Evolutionary conservation across 2,113 vertebrate genomes (phyloP).

Genomic region (Urocolius indicus): DNA sequence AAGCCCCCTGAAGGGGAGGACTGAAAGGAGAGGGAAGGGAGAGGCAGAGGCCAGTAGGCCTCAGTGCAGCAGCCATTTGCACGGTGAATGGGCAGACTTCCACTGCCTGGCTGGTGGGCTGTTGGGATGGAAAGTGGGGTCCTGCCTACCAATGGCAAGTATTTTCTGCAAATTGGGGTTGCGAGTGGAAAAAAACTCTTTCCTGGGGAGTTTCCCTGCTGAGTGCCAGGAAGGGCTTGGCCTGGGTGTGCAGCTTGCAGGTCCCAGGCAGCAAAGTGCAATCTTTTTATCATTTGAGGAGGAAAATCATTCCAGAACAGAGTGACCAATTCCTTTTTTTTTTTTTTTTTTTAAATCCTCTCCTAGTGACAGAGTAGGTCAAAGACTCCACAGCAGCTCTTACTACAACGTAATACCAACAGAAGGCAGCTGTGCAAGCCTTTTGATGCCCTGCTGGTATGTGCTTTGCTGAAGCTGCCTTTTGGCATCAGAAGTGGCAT

Average conservation of each 20-base stretch:
- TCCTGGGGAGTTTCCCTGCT: not conserved
- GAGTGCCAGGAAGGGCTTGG: not conserved
- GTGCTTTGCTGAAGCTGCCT: not conserved
- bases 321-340: not conserved
- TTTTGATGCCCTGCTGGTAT: not conserved
- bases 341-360: not conserved
- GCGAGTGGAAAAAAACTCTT: not conserved
- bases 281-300: not conserved
- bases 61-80: not conserved
- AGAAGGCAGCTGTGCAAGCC: not conserved
- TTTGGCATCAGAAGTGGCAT: not conserved
- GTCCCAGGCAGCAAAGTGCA: fast-evolving
- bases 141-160: not conserved
- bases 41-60: not conserved
- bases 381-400: not conserved
- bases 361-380: not conserved
- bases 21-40: not conserved
- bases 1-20: not conserved
- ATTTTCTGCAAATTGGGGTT: not conserved
- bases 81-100: not conserved
- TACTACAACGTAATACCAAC: not conserved
- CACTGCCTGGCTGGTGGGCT: not conserved
- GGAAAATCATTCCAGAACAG: fast-evolving
- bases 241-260: not conserved
- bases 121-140: not conserved